Evolutionary conservation across 2,113 vertebrate genomes (phyloP).

Genomic region (Clinocottus analis): DNA sequence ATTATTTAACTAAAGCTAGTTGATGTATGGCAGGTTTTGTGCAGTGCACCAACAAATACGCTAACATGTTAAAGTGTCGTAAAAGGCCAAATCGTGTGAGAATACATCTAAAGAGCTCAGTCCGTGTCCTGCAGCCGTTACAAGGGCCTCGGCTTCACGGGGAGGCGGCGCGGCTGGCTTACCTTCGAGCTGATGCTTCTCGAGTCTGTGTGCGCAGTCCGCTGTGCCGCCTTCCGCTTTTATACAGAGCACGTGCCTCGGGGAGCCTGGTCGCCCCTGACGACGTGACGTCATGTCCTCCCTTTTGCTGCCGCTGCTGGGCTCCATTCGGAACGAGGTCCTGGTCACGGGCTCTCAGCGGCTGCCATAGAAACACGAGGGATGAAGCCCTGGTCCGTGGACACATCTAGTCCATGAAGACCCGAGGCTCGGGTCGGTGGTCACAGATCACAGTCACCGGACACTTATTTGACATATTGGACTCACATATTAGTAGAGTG

Average conservation of each 20-base stretch:
- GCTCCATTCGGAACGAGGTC: conserved; percentile 67
- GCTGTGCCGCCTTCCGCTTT: conserved; percentile 46
- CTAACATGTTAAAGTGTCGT: neutral
- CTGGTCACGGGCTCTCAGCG: conserved; percentile 58
- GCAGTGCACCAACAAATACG: neutral
- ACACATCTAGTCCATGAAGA: neutral
- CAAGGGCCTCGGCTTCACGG: no score
- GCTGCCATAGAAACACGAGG: conserved; percentile 54
- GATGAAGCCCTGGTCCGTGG: neutral
- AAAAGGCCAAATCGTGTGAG: neutral
- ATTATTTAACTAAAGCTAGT: neutral
- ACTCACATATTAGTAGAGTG: neutral
- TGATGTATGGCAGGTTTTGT: neutral
- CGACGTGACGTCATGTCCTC: conserved; percentile 80
- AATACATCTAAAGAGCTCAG: neutral
- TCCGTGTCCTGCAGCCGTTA: accelerated
- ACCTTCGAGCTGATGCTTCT: conserved; percentile 73
- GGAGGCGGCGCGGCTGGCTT: neutral
- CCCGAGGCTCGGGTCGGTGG: neutral
- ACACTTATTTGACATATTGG: no score
- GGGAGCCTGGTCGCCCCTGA: conserved; percentile 72
- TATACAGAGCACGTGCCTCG: conserved; percentile 78
- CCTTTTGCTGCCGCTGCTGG: conserved; percentile 12
- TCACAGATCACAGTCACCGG: neutral
- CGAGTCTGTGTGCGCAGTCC: conserved; percentile 58